Conservation (phyloP, 2,113 vertebrate species). For the Oryzias woworae region DNA sequence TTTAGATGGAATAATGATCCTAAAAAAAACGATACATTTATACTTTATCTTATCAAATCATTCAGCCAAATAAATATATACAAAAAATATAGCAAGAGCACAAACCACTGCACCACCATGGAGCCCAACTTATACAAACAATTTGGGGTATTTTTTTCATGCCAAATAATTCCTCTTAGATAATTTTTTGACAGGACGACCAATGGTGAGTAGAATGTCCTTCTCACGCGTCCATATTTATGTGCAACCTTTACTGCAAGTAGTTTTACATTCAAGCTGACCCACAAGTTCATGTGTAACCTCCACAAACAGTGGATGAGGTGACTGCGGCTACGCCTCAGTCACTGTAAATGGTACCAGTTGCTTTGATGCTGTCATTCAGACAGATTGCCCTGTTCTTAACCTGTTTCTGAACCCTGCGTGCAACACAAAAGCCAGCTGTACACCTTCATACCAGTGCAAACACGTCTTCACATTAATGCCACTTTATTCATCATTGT, state of each 20-base stretch:
- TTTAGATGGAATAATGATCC: no score
- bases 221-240: not conserved
- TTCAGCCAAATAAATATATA: no score
- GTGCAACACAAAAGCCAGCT: slow-evolving; percentile 52
- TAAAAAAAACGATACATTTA: no score
- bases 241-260: not conserved
- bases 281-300: slow-evolving; percentile 38
- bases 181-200: no score
- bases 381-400: slow-evolving; percentile 60
- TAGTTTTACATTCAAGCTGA: slow-evolving; percentile 16
- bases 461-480: slow-evolving; percentile 62
- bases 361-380: slow-evolving; percentile 67
- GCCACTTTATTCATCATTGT: slow-evolving; percentile 53
- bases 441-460: slow-evolving; percentile 39
- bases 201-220: no score
- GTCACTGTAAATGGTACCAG: slow-evolving; percentile 44
- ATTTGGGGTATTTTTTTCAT: no score
- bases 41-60: no score
- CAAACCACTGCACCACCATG: no score
- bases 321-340: slow-evolving; percentile 35
- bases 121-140: no score
- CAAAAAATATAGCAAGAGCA: no score
- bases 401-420: slow-evolving; percentile 60
- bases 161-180: no score
- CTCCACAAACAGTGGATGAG: slow-evolving; percentile 50